phyloP scores from a whole-genome alignment of 2,113 vertebrate species.

The Indicator indicator region DNA sequence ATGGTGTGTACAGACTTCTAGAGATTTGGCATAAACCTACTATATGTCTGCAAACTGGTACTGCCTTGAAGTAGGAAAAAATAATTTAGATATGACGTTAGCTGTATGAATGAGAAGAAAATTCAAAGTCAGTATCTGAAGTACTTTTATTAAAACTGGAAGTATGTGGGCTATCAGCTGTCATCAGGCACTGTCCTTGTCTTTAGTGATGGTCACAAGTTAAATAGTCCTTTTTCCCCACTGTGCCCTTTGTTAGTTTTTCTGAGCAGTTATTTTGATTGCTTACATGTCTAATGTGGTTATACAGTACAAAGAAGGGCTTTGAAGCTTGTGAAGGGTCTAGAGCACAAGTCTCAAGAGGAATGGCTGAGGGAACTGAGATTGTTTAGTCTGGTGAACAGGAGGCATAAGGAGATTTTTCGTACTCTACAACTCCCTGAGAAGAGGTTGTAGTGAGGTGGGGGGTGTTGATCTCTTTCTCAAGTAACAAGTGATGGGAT shows the following conservation, averaged over 20 bases:
- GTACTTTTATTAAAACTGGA: background rate
- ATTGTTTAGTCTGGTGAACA: no score
- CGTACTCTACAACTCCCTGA: no score
- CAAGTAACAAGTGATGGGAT: no score
- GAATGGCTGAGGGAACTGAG: no score
- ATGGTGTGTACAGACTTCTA: background rate
- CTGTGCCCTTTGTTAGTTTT: background rate
- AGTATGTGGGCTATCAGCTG: background rate
- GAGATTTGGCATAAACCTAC: background rate
- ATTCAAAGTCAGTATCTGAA: background rate
- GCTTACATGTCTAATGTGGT: background rate
- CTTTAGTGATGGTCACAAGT: background rate
- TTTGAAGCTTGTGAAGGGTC: no score
- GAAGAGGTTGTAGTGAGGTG: no score
- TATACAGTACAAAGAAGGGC: no score
- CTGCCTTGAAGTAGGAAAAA: background rate
- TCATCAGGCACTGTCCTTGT: background rate
- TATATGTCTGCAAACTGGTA: background rate
- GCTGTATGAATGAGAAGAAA: background rate
- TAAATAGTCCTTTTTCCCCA: background rate
- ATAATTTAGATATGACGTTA: background rate
- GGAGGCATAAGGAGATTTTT: no score
- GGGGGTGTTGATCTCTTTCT: no score
- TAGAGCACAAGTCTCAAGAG: no score
- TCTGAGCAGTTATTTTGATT: background rate